Conservation (phyloP, 2,888 invertebrate species). For the Drosophila longiperda region DNA sequence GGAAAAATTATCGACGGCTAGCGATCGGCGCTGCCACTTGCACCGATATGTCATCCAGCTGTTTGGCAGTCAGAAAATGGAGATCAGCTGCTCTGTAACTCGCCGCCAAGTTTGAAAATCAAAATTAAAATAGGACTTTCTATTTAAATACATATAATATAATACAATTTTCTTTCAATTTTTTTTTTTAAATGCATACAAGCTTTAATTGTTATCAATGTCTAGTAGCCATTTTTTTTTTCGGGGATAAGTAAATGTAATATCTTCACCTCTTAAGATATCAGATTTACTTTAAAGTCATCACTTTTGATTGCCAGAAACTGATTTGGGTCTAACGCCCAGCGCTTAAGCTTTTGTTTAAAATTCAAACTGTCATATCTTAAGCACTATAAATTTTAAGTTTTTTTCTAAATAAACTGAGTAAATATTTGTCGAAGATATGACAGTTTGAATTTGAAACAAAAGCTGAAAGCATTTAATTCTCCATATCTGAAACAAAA, state of each 20-base stretch:
- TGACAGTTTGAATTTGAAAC: too few relatives aligned
- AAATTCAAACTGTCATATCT: too few relatives aligned
- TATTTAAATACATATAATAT: background rate
- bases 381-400: too few relatives aligned
- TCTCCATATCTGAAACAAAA: too few relatives aligned
- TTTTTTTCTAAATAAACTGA: too few relatives aligned
- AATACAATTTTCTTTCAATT: background rate
- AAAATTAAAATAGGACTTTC: background rate
- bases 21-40: background rate
- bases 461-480: too few relatives aligned
- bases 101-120: background rate
- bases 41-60: background rate
- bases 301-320: slow-evolving; percentile 36
- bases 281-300: slow-evolving; percentile 22
- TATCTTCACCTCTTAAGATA: background rate
- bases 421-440: too few relatives aligned
- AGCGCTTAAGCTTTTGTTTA: background rate
- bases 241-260: background rate
- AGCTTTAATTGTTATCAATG: background rate
- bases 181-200: background rate
- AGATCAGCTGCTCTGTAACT: background rate
- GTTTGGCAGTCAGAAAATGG: background rate
- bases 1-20: background rate
- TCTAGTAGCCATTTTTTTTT: background rate
- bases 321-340: slow-evolving; percentile 35